Evolutionary conservation across 2,888 invertebrate species (phyloP).

Genomic region (Gisinianus flammeolus): DNA sequence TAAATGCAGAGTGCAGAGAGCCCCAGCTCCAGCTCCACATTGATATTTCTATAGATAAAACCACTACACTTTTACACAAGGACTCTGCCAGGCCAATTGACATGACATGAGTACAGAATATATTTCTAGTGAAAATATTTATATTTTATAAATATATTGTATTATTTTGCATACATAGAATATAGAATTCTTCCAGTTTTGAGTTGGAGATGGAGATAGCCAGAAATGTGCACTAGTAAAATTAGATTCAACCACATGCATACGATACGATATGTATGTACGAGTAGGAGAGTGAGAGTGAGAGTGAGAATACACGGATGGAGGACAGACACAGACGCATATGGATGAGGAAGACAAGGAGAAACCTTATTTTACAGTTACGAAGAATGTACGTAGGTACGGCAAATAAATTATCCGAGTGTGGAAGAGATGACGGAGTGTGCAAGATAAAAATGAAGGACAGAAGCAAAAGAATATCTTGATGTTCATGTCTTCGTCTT

Average conservation of each 20-base stretch:
- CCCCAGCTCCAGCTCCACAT: background rate
- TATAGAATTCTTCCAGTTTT: background rate
- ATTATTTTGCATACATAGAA: no score
- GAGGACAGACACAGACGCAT: background rate
- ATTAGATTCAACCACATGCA: background rate
- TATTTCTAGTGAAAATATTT: background rate
- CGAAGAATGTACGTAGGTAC: background rate
- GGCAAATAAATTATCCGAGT: constrained; percentile 8
- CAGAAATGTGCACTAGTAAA: background rate
- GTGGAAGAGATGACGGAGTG: constrained; percentile 9
- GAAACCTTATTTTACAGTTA: no score
- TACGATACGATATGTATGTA: background rate
- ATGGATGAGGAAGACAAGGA: background rate
- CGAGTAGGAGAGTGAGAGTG: background rate
- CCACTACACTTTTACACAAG: background rate
- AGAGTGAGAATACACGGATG: background rate
- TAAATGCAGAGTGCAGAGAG: background rate
- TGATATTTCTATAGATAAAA: background rate
- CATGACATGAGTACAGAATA: background rate
- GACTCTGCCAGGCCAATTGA: background rate
- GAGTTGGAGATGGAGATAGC: background rate
- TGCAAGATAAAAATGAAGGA: constrained; percentile 14
- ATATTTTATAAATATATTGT: no score
- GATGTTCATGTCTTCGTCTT: background rate
- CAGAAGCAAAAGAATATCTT: background rate